These are phyloP conservation scores for Whitmania pigra DNA, from an alignment of 1,140 invertebrate species.

Conservation along the genomic window DNA sequence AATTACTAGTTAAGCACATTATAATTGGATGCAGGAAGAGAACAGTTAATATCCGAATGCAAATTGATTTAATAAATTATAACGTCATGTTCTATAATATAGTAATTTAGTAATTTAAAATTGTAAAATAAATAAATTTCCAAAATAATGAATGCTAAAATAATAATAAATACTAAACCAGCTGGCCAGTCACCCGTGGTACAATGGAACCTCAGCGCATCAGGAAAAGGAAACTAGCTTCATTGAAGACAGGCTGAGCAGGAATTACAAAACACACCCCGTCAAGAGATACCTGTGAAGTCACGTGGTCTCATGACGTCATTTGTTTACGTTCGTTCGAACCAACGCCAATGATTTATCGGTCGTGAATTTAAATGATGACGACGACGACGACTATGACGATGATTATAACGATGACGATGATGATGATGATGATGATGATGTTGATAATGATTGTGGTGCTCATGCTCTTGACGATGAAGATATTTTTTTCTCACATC, in stretches of 20 bases:
- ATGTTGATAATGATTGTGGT: no score
- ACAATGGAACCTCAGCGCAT: background rate
- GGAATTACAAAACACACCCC: conserved; percentile 11
- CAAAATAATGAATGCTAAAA: background rate
- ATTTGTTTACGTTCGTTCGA: background rate
- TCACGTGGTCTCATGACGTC: background rate
- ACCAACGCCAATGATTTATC: background rate
- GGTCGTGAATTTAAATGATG: background rate
- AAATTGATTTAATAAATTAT: conserved; percentile 2
- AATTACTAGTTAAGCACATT: background rate
- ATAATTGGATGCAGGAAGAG: background rate
- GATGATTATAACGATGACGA: background rate
- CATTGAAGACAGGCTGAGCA: background rate
- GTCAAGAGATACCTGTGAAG: background rate
- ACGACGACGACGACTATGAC: background rate
- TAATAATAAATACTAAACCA: background rate
- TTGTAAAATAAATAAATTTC: background rate
- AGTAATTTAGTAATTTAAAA: no score
- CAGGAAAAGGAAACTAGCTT: conserved; percentile 3
- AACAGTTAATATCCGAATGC: background rate
- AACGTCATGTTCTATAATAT: no score
- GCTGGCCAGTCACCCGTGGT: background rate
- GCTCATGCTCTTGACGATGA: no score
- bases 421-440: no score
- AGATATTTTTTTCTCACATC: no score